Evolutionary conservation across 2,888 invertebrate genomes (phyloP).

Genomic region (Orchestes rusci): DNA sequence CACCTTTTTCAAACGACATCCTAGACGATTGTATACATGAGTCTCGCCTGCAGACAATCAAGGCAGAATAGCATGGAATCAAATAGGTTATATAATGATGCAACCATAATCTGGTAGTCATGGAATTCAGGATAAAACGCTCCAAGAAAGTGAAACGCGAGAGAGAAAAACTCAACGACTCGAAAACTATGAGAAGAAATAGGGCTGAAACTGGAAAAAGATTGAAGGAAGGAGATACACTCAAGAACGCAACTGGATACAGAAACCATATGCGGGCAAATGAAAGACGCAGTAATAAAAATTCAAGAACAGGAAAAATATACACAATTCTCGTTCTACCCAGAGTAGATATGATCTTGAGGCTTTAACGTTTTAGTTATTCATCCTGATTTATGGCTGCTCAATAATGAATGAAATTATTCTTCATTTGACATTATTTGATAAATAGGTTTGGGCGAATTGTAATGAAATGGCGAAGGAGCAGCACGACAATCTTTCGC

Average conservation of each 20-base stretch:
- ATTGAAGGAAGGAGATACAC: not conserved
- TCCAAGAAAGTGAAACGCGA: not conserved
- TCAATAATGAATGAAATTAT: too few relatives aligned
- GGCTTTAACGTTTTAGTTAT: too few relatives aligned
- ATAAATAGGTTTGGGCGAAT: too few relatives aligned
- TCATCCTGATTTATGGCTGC: too few relatives aligned
- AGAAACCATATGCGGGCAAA: not conserved
- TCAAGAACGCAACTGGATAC: not conserved
- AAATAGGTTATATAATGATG: not conserved
- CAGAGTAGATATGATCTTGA: too few relatives aligned
- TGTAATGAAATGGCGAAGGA: too few relatives aligned
- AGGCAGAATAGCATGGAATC: not conserved
- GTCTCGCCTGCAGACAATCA: not conserved
- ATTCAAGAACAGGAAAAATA: not conserved
- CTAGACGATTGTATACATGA: too few relatives aligned
- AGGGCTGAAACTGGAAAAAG: not conserved
- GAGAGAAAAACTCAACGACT: not conserved
- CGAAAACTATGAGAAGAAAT: not conserved
- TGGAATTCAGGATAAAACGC: not conserved
- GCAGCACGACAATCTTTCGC: too few relatives aligned
- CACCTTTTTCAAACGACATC: too few relatives aligned
- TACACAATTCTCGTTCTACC: too few relatives aligned
- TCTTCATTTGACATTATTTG: too few relatives aligned
- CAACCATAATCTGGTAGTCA: not conserved
- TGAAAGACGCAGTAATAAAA: not conserved